Evolutionary conservation across 2,797 vertebrate genomes (phyloP).

Genomic region (Pseudochromis fuscus): DNA sequence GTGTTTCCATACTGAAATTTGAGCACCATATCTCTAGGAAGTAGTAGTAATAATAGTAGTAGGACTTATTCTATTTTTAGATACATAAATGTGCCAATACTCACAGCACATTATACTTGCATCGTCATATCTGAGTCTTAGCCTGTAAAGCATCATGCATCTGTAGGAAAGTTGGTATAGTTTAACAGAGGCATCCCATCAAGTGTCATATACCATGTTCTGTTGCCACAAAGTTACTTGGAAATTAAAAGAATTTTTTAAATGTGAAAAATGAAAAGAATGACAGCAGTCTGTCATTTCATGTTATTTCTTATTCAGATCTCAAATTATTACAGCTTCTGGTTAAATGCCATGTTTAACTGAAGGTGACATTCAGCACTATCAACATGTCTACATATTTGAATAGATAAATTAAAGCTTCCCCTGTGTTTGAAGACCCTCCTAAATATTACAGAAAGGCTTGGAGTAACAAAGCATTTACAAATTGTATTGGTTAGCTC

Average conservation of each 20-base stretch:
- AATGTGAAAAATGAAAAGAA: too few species aligned
- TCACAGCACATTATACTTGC: not conserved
- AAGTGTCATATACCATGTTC: not conserved
- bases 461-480: not conserved
- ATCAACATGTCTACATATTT: not conserved
- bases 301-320: not conserved
- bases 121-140: not conserved
- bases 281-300: not conserved
- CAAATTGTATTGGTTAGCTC: not conserved
- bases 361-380: not conserved
- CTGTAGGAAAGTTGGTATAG: not conserved
- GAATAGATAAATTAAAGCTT: not conserved
- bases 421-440: not conserved
- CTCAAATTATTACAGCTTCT: too few species aligned
- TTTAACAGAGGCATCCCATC: not conserved
- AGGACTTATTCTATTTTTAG: not conserved
- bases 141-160: not conserved
- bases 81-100: not conserved
- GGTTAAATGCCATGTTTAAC: not conserved
- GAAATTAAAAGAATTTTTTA: too few species aligned
- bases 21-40: too few species aligned
- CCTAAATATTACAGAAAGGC: not conserved
- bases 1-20: too few species aligned
- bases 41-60: not conserved
- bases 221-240: too few species aligned